Base-by-base conservation (phyloP, 1,140 invertebrate genomes). In the Leguminivora glycinivorella region DNA sequence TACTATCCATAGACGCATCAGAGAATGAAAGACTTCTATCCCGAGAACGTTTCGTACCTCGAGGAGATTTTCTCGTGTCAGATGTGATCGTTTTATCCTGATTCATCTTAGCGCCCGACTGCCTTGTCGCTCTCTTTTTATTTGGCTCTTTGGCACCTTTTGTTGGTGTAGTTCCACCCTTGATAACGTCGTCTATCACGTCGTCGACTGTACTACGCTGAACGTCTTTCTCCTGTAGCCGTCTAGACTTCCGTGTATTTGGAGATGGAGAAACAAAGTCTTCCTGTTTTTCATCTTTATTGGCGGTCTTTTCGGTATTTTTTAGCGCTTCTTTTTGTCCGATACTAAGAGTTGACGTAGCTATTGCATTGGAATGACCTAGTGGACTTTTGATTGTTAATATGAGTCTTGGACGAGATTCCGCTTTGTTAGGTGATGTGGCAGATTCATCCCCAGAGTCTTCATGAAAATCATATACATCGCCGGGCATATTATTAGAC, bases 381-480 rank as follows among this genome's bases (percentile, higher is more conserved):
- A 88, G 73, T 1, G 95, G 95, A 68, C 95, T 95, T 89, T 97
- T 97, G 52, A 97, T 96, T 0, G 96, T 96, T 1, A 96, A 91
- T 70, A 96, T 96, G 3, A 96, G 88, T 43, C 96, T 92, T 0
- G 96, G 96, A 56, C 96, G 89, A 67, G 93, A 90, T 83, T 94
- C 94, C 63, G 79, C 81, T 81, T 92, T 90, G 69, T 84, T 90
- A 9, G 84, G 77, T 25, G 86, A 83, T 56, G 89, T 82, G 1
- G 92, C 87, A 22, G 93, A 92, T 72, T 95, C 94, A 78, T 97
- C 96, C 60, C 95, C 95, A 26, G 95, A 95, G 82, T 97, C 96
- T 79, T 97, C 96, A 76, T 96, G 95, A 82, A 97, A 97, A 83
- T 97, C 96, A 75, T 97, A 97, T 2, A 97, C 94, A 81, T 97